Evolutionary conservation across 1,140 invertebrate species (phyloP).

Genomic region (Atopsyche davidsoni): DNA sequence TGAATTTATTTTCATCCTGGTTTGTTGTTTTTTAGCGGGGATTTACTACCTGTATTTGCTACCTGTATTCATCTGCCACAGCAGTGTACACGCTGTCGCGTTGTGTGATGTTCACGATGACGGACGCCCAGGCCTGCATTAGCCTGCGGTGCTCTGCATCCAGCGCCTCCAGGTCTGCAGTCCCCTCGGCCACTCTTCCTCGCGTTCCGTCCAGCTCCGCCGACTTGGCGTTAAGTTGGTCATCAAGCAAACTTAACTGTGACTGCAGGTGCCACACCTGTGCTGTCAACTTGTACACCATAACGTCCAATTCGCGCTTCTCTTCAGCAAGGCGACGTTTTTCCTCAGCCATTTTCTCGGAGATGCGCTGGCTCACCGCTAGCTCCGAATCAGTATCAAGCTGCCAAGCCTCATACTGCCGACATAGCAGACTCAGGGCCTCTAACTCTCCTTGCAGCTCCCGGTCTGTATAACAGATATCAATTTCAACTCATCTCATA

Average conservation of each 20-base stretch:
- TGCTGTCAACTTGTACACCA: slow-evolving; percentile 47
- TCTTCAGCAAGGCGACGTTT: slow-evolving; percentile 45
- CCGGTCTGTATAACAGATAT: slow-evolving; percentile 35
- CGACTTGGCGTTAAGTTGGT: slow-evolving; percentile 51
- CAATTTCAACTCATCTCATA: neutral
- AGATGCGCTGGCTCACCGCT: slow-evolving; percentile 48
- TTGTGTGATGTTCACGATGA: slow-evolving; percentile 60
- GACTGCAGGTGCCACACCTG: slow-evolving; percentile 51
- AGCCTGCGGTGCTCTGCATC: slow-evolving; percentile 62
- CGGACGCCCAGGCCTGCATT: slow-evolving; percentile 64
- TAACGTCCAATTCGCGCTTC: slow-evolving; percentile 44
- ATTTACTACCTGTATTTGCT: too few species aligned
- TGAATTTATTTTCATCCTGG: too few species aligned
- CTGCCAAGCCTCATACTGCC: slow-evolving; percentile 49
- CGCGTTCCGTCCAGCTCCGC: slow-evolving; percentile 48
- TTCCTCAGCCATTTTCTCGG: slow-evolving; percentile 50
- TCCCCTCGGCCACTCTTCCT: slow-evolving; percentile 51
- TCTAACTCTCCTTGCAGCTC: slow-evolving; percentile 48
- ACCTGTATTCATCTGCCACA: slow-evolving; percentile 54
- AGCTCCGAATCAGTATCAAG: slow-evolving; percentile 49
- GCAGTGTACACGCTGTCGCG: slow-evolving; percentile 59
- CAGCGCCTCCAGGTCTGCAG: slow-evolving; percentile 63
- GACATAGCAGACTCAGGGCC: slow-evolving; percentile 42
- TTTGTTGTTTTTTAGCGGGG: too few species aligned
- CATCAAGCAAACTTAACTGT: slow-evolving; percentile 46